Conservation (phyloP, 2,113 vertebrate species). For the Phyllostomus hastatus region DNA sequence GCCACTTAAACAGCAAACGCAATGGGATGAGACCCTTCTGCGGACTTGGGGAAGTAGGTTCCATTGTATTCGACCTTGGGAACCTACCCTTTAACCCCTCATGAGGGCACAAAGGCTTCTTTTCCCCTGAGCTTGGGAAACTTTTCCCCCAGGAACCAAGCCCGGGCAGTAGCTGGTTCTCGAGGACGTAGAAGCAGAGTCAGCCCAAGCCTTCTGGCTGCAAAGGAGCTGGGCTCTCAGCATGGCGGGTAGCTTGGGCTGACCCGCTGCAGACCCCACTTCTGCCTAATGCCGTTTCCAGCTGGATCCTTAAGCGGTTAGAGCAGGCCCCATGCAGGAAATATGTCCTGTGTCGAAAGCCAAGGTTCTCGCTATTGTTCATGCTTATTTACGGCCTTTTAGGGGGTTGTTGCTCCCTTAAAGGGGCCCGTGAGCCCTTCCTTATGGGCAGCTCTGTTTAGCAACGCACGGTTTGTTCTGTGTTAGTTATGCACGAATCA, state of each 20-base stretch:
- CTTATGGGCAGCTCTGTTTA: neutral
- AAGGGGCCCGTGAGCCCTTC: neutral
- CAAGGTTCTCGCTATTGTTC: neutral
- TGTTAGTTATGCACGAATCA: neutral
- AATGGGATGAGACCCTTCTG: neutral
- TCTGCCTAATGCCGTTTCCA: neutral
- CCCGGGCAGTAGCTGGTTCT: neutral
- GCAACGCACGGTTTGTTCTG: neutral
- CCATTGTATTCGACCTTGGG: neutral
- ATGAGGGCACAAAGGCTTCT: neutral
- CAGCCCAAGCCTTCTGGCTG: neutral
- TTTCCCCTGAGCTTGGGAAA: neutral
- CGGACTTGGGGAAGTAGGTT: neutral
- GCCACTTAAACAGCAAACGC: neutral
- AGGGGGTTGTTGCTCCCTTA: neutral
- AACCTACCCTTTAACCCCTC: neutral
- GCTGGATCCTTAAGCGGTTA: neutral
- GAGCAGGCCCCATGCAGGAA: neutral
- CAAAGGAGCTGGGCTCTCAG: neutral
- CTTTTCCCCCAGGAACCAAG: neutral
- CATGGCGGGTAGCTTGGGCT: neutral
- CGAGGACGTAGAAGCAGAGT: neutral
- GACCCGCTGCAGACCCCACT: neutral
- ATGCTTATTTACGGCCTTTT: conserved; percentile 14
- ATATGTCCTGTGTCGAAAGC: neutral